Base-by-base conservation (phyloP, 2,888 invertebrate genomes). In the Mesoligia furuncula region DNA sequence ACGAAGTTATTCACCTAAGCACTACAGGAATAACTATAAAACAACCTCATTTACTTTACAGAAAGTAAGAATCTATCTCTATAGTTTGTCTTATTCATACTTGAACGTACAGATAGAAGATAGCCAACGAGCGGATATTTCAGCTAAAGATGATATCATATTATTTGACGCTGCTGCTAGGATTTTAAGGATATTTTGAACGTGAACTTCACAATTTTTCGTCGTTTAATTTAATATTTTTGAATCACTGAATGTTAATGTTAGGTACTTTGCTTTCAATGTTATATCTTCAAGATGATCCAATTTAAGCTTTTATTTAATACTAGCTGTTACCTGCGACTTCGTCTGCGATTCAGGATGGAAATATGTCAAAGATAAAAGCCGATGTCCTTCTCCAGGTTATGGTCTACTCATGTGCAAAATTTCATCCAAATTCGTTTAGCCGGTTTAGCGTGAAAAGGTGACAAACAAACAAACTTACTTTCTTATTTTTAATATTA, bases 61-160 rank as follows among this genome's bases (percentile, higher is more conserved):
- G 9, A 27, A 17, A 24, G 5, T 36, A 62, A 5, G 62, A 5
- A 36, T 0, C 9, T 1, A 13, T 5, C 9, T n/a, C 0, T 67
- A n/a, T 57, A 27, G 61, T 36, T 72, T 51, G 61, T 65, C 70
- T n/a, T 9, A 73, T 79, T 86, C 20, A 51, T 71, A 79, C 84
- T 71, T 17, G 15, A 68, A 69, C 3, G 7, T 17, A 9, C 7
- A 73, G 78, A 83, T 80, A 72, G 62, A 79, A 80, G 81, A 86
- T 85, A 84, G 54, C 74, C 73, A 74, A 77, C 73, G 75, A 80
- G 68, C 71, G 85, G 79, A 80, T 87, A 86, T 87, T 85, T 76
- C 75, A 81, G 51, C 48, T 79, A 70, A 72, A 77, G 75, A 81
- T 81, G 48, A 48, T 83, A 85, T 85, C 86, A 70, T 77, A 68